Base-by-base conservation (phyloP, 1,140 invertebrate species). In the Trissolcus basalis region DNA sequence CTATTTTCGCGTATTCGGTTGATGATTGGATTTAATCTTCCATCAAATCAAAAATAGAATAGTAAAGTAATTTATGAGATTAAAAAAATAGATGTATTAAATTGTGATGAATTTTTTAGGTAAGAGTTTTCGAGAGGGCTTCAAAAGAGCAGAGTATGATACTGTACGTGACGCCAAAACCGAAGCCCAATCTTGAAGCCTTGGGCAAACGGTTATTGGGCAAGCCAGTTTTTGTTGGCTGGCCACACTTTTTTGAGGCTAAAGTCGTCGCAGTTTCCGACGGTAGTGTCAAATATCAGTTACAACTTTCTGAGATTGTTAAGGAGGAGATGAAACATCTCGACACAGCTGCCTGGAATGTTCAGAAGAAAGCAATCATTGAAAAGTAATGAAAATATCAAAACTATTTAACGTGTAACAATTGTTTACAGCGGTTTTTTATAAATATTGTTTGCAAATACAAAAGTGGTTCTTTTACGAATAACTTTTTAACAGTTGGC, bases 181-280 rank as follows among this genome's bases (percentile, higher is more conserved):
- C 81, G 13, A 77, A 3, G 70, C 77, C 4, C 80, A 88, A 27
- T 39, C 87, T n/a, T 64, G 78, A n/a, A 75, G 82, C 64, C 84
- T 94, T 4, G 91, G 93, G 5, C 81, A 90, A 0, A 86, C 1
- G 93, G 32, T 83, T 94, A 39, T 81, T 97, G 10, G 94, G 93
- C 0, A 92, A 94, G 81, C 89, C 88, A 15, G 90, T 97, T 0
- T 94, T 91, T 89, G 94, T 96, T 0, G 91, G 91, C 4, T 98
- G 97, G 96, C 97, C 97, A 4, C 94, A 97, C 89, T 89, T 98
- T 15, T 89, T 91, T 32, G 94, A 96, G 86, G 94, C 84, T 4
- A 89, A 76, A 12, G 85, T 87, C 0, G 15, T 86, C 0, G 81
- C 51, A 1, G 72, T 88, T 13, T 81, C 83, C 6, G 19, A 27